Evolutionary conservation across 2,888 invertebrate species (phyloP).

Genomic region (Julus scandinavius): DNA sequence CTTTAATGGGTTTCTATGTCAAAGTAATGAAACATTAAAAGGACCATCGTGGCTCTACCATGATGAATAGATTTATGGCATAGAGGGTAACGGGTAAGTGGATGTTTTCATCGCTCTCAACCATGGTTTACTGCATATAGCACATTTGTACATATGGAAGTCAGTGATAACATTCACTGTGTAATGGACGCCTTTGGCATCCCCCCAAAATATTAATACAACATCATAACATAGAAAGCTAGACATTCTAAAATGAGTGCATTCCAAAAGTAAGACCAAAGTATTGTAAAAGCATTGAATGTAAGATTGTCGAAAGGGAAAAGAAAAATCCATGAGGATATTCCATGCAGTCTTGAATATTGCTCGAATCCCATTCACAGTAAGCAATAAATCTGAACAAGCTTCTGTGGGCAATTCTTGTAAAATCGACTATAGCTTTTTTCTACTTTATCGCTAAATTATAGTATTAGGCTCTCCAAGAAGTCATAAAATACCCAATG

Average conservation of each 20-base stretch:
- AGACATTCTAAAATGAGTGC: slow-evolving; percentile 20
- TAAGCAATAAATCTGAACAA: slow-evolving; percentile 38
- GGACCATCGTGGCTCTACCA: neutral
- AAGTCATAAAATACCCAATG: neutral
- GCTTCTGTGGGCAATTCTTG: neutral
- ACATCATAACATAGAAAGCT: neutral
- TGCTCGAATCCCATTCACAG: neutral
- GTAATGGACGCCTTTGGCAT: neutral
- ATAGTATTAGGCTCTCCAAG: neutral
- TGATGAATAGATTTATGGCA: slow-evolving; percentile 40
- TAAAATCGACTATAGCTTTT: neutral
- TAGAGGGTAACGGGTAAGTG: slow-evolving; percentile 22
- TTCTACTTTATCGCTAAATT: neutral
- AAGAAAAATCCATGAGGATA: neutral
- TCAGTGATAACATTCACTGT: neutral
- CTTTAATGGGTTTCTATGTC: slow-evolving; percentile 18
- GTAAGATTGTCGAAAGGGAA: neutral
- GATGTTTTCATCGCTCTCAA: slow-evolving; percentile 21
- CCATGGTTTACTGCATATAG: neutral
- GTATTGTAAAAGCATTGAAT: neutral
- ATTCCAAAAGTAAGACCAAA: neutral
- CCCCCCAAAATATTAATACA: neutral
- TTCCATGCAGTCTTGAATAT: neutral
- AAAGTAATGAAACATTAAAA: slow-evolving; percentile 38
- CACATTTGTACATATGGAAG: slow-evolving; percentile 36